Conservation (phyloP, 2,888 invertebrate genomes). For the Amphipoea lucens region DNA sequence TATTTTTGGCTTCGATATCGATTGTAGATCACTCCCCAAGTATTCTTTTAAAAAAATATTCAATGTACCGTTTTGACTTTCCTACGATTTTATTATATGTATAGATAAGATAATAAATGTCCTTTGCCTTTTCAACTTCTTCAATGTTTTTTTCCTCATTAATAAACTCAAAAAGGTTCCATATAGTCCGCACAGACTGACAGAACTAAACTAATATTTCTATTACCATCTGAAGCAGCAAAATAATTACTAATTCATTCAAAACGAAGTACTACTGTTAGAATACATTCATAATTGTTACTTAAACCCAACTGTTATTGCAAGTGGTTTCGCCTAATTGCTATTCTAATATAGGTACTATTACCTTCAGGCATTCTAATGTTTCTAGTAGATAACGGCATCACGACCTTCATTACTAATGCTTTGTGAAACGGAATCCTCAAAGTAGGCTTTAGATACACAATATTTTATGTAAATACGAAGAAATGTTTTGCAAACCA, state of each 20-base stretch:
- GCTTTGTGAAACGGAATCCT: slow-evolving; percentile 24
- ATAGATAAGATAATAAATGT: too few species aligned
- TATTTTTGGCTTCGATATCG: too few species aligned
- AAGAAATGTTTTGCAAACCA: slow-evolving; percentile 16
- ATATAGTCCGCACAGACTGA: neutral
- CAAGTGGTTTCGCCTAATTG: slow-evolving; percentile 34
- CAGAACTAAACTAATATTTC: slow-evolving; percentile 1
- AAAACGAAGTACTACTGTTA: slow-evolving; percentile 14
- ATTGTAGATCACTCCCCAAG: too few species aligned
- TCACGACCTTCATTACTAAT: slow-evolving; percentile 28
- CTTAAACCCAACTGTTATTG: slow-evolving; percentile 32
- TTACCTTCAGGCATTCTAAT: slow-evolving; percentile 50
- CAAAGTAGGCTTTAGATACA: slow-evolving; percentile 6
- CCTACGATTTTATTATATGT: too few species aligned
- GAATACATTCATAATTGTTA: slow-evolving; percentile 44
- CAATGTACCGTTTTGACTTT: too few species aligned
- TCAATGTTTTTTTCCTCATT: neutral
- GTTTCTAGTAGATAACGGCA: slow-evolving; percentile 27
- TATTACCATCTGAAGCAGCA: slow-evolving; percentile 3
- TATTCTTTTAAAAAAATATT: too few species aligned
- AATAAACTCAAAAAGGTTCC: neutral
- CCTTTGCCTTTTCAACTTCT: neutral
- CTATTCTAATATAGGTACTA: slow-evolving; percentile 39
- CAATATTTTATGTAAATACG: slow-evolving; percentile 10
- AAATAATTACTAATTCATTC: slow-evolving; percentile 29